Evolutionary conservation across 2,113 vertebrate genomes (phyloP), one percentile per base, ranked within the genome.

Genomic region (Thalassarche chlororhynchos): DNA sequence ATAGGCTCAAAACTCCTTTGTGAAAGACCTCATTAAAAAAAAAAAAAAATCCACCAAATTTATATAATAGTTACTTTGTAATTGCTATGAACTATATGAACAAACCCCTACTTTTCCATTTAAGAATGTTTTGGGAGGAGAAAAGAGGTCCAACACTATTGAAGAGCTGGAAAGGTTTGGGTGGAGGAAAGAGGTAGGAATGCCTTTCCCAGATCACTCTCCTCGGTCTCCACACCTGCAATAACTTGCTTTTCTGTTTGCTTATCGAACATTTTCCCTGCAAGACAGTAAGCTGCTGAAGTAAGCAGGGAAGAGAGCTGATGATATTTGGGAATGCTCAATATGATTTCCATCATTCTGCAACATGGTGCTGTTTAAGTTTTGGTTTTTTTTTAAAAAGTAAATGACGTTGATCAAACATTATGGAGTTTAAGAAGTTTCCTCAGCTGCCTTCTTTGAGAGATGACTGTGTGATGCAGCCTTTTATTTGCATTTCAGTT

Each of bases 31-130:
- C 52, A 83, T 75, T 92, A 28, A 90, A 80, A 62, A 89, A 66
- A 18, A 55, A 57, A 60, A 58, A n/a, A 60, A 9, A 24, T 49
- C 49, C 46, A 46, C 19, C 46, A 58, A 58, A 70, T 75, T 75
- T 92, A 71, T 29, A 90, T 78, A 96, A 89, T 60, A 69, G 70
- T 28, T 87, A 88, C 74, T 93, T 97, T 92, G 86, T 60, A 92
- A 94, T 83, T 80, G 38, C 71, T 87, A 58, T 55, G 24, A 80
- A 87, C 38, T 62, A 25, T 64, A 94, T 78, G 57, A 91, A 89
- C 23, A 96, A 95, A 89, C 94, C 40, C 29, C 11, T 88, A 25
- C 29, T 93, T 93, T 71, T 78, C 70, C 77, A 95, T 84, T 97
- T 61, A 87, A 83, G 79, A 94, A 95, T 65, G 58, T 89, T 93